A percentile compares a stretch with the other conserved stretches of the same genome.
Conservation (phyloP, 1,140 invertebrate species). For the Cherax destructor region DNA sequence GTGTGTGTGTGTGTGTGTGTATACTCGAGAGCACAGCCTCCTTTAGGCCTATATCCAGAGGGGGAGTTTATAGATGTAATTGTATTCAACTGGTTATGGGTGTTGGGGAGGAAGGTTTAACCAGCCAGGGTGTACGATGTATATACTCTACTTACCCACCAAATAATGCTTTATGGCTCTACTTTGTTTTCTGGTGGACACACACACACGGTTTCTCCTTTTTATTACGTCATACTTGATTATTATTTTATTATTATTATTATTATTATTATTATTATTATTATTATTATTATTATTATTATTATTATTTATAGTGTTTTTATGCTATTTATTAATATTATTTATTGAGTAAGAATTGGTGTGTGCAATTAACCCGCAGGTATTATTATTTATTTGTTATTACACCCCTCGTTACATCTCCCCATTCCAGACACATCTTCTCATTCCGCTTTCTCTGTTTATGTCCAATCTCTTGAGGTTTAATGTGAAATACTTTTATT, state of each 20-base stretch:
- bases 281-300: background rate
- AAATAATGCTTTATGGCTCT: constrained; percentile 27
- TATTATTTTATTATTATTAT: background rate
- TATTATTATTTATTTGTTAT: too few relatives aligned
- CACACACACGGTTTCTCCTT: background rate
- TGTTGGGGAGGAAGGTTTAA: background rate
- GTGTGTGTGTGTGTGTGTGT: too few relatives aligned
- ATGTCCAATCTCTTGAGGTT: too few relatives aligned
- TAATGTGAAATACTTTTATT: too few relatives aligned
- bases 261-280: background rate
- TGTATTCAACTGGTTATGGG: constrained; percentile 54
- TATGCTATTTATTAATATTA: background rate
- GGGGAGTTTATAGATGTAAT: constrained; percentile 56
- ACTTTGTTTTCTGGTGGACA: background rate
- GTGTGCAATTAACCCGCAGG: too few relatives aligned
- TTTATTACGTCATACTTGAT: background rate
- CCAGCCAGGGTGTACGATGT: too few relatives aligned
- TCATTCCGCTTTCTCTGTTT: too few relatives aligned
- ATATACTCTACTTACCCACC: background rate
- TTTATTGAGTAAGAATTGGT: background rate
- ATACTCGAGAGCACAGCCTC: background rate
- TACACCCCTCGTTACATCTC: too few relatives aligned
- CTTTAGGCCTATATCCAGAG: constrained; percentile 5
- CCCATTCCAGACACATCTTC: too few relatives aligned
- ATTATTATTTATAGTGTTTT: background rate